phyloP scores from a whole-genome alignment of 2,888 invertebrate species.

The Rotaria magnacalcarata region DNA sequence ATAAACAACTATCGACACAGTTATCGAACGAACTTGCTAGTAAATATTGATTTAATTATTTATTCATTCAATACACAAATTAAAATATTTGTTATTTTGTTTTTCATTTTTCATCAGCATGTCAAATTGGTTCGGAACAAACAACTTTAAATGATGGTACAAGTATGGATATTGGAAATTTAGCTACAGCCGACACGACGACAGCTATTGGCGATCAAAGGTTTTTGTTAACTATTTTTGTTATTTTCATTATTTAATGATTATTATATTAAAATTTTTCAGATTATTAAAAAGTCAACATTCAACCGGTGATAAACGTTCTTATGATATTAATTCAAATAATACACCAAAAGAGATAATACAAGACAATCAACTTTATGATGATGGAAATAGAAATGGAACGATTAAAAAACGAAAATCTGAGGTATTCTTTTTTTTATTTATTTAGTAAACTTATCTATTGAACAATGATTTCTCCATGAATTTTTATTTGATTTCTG shows the following conservation, averaged over 20 bases:
- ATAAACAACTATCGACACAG: conserved; percentile 26
- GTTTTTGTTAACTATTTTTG: neutral
- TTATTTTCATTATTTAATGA: neutral
- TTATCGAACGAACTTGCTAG: conserved; percentile 27
- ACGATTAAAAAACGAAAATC: conserved; percentile 26
- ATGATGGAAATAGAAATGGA: neutral
- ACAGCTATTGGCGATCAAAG: neutral
- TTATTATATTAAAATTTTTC: neutral
- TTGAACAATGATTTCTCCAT: neutral
- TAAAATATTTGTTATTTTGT: no score
- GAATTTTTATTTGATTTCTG: neutral
- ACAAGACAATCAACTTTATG: neutral
- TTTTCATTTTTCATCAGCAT: neutral
- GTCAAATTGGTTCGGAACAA: conserved; percentile 23
- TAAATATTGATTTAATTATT: neutral
- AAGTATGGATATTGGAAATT: neutral
- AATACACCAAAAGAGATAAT: neutral
- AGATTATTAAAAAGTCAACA: neutral
- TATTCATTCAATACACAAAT: neutral
- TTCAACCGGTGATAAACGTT: conserved; percentile 3
- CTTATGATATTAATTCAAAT: neutral
- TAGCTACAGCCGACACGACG: neutral
- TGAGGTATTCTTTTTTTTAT: neutral
- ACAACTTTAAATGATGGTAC: neutral
- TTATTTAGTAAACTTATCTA: neutral